Base-by-base conservation (phyloP, 2,888 invertebrate genomes). In the Sabatieria punctata region DNA sequence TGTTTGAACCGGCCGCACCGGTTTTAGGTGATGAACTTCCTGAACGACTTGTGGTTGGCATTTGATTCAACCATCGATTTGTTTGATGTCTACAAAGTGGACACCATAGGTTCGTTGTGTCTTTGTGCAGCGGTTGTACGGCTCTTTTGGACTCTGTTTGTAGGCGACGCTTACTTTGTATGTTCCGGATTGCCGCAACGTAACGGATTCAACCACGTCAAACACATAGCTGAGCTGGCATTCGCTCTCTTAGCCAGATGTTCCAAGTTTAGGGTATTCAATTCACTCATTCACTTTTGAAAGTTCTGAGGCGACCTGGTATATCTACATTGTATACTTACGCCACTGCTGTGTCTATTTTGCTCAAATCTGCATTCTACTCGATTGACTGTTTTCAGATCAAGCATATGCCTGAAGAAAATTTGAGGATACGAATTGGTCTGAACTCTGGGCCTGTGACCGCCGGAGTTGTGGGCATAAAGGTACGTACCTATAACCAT, bases 11-110 rank as follows among this genome's bases (percentile, higher is more conserved):
- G n/a, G n/a, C n/a, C n/a, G n/a, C n/a, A n/a, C n/a, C n/a, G n/a
- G n/a, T 6, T 42, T 11, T 18, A 42, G 30, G 42, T 42, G n/a
- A 42, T 42, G 42, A 4, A 8, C 11, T 27, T 42, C 6, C 30
- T 42, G 42, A 42, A 42, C 23, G 42, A 42, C 19, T 21, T 42
- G 21, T 42, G 42, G 42, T 13, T 42, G 30, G n/a, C 30, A 6
- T 42, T 42, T 21, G 42, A 42, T 21, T 21, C 21, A 13, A 27
- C 25, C 18, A 42, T 42, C 15, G 25, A 23, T 18, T n/a, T 24
- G 19, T 42, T 27, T 25, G 42, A 42, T 19, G 42, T 27, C n/a
- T n/a, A n/a, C n/a, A n/a, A n/a, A n/a, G n/a, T n/a, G n/a, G n/a
- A n/a, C n/a, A n/a, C n/a, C n/a, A 4, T 42, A 42, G 27, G 27